Base-by-base conservation (phyloP, 2,888 invertebrate species). In the Sepiola atlantica region DNA sequence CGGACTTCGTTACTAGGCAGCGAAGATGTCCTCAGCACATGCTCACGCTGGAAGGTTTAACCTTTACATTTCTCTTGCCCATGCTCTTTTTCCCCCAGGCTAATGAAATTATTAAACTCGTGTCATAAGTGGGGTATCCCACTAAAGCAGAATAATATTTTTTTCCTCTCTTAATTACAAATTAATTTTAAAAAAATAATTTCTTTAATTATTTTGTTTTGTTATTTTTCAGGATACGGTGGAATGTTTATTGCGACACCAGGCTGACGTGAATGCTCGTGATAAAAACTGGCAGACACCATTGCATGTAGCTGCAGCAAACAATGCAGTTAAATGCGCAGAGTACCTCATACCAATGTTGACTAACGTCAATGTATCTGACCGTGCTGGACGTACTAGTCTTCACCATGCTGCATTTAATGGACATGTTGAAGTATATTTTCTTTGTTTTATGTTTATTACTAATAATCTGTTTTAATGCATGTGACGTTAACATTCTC, bases 251-350 rank as follows among this genome's bases (percentile, higher is more conserved):
- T 96, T 98, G 92, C 97, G 97, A 94, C 97, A 98, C 95, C 97
- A 98, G 94, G 98, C 98, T 0, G 98, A 98, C 96, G 97, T 98
- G 0, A 98, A 98, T 96, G 98, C 98, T 3, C 97, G 98, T 90
- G 98, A 98, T 96, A 97, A 98, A 94, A 97, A 98, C 95, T 98
- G 98, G 98, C 98, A 98, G 96, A 98, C 98, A 1, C 98, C 98
- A 3, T 96, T 97, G 20, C 97, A 97, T 94, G 97, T 97, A 21
- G 98, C 98, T 35, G 98, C 98, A 0, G 98, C 98, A 6, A 98
- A 98, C 96, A 98, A 98, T 96, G 98, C 98, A 20, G 97, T 98
- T 24, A 97, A 97, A 94, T 98, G 98, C 96, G 98, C 98, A 0
- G 97, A 98, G 95, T 97, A 97, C 92, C 96, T 98, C 94, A 97